Percentiles rank a stretch among this genome's conserved stretches.
Evolutionary conservation across 2,888 invertebrate genomes (phyloP).

Genomic region (Lordiphosa fenestrarum): DNA sequence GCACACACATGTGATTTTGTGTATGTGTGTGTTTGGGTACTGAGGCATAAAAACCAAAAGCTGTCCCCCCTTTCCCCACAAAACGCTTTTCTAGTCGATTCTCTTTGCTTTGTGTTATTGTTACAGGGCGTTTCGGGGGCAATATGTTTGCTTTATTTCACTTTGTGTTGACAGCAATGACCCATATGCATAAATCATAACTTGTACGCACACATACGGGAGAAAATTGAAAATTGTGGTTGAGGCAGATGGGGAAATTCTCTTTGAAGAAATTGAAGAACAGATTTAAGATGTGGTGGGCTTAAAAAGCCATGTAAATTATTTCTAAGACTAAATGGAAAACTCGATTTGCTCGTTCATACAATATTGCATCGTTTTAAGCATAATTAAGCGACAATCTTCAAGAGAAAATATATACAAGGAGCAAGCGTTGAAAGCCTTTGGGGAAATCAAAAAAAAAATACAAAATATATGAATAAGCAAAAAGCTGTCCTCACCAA

Average conservation of each 20-base stretch:
- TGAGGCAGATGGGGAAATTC: conserved; percentile 1
- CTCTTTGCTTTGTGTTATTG: conserved; percentile 28
- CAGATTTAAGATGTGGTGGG: conserved; percentile 1
- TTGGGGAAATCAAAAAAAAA: conserved; percentile 48
- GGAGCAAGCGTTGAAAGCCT: conserved; percentile 38
- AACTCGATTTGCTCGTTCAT: conserved; percentile 34
- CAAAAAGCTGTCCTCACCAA: conserved; percentile 26
- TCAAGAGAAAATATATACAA: not conserved
- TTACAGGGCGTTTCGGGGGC: conserved; percentile 30
- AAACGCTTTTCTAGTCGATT: conserved; percentile 9
- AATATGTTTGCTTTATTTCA: conserved; percentile 65
- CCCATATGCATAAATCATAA: conserved; percentile 78
- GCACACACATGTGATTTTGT: not conserved
- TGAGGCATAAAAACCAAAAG: conserved; percentile 39
- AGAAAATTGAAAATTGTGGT: conserved; percentile 49
- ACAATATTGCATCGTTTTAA: conserved; percentile 31
- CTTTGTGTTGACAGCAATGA: conserved; percentile 76
- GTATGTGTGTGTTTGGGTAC: conserved; percentile 30
- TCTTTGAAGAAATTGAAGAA: conserved; percentile 4
- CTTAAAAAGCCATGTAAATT: conserved; percentile 1
- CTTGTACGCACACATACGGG: conserved; percentile 39
- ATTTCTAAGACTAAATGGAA: not conserved
- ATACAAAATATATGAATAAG: conserved; percentile 55
- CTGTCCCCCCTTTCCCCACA: conserved; percentile 1
- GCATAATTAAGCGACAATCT: conserved; percentile 46